Evolutionary conservation across 35 echinoderm and acorn worm species (phyloP), one percentile per base, ranked within the genome.

Genomic region (Apostichopus japonicus): DNA sequence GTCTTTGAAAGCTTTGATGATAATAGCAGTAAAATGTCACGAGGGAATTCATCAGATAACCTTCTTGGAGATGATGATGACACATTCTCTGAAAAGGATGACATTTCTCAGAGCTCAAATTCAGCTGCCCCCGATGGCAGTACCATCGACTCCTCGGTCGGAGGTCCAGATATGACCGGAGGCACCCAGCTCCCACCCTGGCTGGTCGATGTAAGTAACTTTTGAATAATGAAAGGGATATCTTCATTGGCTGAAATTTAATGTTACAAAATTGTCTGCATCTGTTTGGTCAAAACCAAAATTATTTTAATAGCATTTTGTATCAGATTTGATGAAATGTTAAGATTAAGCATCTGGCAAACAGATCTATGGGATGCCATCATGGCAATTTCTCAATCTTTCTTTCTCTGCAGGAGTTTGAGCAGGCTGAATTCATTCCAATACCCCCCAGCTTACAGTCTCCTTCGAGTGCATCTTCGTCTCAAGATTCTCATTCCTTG

Each of bases 341-440:
- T 44, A 44, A 44, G 33, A 44, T 44, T 44, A 44, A 44, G 33
- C 33, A 44, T 44, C 33, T 44, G 33, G 33, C 33, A 44, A 44
- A 44, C 33, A 44, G 33, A 44, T 44, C 33, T 44, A 44, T 44
- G 33, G 33, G 33, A 44, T 44, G 33, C 33, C 33, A 44, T 44
- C 3, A 44, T 15, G 63, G 63, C 63, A 15, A 11, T 11, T 16
- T 67, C 63, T 67, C 8, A 67, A 11, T 67, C 58, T 72, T 62
- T 73, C 62, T 6, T 65, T 89, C 62, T 72, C 22, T 24, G 13
- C 44, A 98, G 96, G 96, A 98, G 77, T 81, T 95, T 83, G 92
- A 95, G 23, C 80, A 94, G 23, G 97, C 95, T 61, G 97, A 99
- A 73, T 99, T 95, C 78, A 99, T 99, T 54, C 97, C 97, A 55